phyloP scores from a whole-genome alignment of 2,113 vertebrate genomes.

The Ovis canadensis region DNA sequence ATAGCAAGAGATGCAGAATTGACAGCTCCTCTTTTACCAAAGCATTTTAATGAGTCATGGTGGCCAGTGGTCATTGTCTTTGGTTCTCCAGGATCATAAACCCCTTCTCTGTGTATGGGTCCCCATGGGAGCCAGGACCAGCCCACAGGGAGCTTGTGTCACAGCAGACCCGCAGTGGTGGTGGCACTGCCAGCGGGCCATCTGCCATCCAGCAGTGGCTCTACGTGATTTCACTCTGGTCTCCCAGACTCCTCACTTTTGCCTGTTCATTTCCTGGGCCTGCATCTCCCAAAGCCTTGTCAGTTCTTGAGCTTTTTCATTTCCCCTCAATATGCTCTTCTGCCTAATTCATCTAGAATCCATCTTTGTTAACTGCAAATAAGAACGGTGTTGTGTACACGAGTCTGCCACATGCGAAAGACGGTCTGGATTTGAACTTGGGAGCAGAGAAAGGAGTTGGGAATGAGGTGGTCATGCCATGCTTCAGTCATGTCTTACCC shows the following conservation, averaged over 20 bases:
- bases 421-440: neutral
- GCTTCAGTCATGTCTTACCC: neutral
- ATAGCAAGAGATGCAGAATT: neutral
- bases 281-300: neutral
- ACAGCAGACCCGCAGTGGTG: neutral
- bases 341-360: neutral
- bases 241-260: neutral
- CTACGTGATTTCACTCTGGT: accelerated
- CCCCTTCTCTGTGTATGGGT: no score
- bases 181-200: neutral
- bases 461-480: neutral
- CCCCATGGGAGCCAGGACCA: neutral
- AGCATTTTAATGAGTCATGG: neutral
- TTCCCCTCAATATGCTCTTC: neutral
- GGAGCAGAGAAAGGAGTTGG: neutral
- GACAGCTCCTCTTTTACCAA: neutral
- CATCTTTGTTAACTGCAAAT: neutral
- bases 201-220: no score
- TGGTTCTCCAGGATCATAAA: neutral
- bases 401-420: neutral
- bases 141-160: neutral
- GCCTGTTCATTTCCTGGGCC: neutral
- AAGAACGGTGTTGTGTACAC: neutral
- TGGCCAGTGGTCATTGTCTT: no score
- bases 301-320: neutral